A percentile compares a stretch with the other conserved stretches of the same genome.
Conservation (phyloP, 2,888 invertebrate species). For the Cylindroiulus punctatus region DNA sequence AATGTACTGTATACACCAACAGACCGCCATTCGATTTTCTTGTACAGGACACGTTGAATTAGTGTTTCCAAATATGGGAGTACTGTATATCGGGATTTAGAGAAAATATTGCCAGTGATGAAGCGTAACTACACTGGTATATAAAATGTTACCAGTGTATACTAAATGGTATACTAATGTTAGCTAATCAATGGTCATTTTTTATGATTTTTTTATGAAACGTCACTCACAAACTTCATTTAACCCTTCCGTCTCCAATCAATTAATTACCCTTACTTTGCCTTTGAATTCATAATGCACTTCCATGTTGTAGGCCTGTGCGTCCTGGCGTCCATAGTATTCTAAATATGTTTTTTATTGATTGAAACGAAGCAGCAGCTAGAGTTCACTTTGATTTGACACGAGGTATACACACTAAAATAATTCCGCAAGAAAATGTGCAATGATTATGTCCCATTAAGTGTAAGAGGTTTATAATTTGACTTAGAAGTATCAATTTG, state of each 20-base stretch:
- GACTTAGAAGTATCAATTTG: constrained; percentile 36
- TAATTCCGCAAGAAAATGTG: constrained; percentile 39
- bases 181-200: background rate
- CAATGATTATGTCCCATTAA: constrained; percentile 43
- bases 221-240: background rate
- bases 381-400: constrained; percentile 45
- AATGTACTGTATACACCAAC: no score
- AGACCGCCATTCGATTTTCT: no score
- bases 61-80: no score
- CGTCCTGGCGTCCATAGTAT: background rate
- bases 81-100: no score
- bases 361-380: constrained; percentile 37
- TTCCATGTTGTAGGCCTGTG: background rate
- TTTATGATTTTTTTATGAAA: background rate
- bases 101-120: background rate
- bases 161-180: no score
- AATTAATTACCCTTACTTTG: constrained; percentile 11
- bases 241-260: background rate
- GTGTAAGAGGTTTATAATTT: constrained; percentile 36
- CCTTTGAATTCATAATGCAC: background rate
- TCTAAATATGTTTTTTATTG: constrained; percentile 12
- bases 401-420: constrained; percentile 37
- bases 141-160: no score
- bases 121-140: no score
- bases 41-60: no score